Percentiles rank a stretch among this genome's conserved stretches.
These are phyloP conservation scores for Trichomalopsis sarcophagae DNA, from an alignment of 1,140 invertebrate species.

Conservation along the genomic window DNA sequence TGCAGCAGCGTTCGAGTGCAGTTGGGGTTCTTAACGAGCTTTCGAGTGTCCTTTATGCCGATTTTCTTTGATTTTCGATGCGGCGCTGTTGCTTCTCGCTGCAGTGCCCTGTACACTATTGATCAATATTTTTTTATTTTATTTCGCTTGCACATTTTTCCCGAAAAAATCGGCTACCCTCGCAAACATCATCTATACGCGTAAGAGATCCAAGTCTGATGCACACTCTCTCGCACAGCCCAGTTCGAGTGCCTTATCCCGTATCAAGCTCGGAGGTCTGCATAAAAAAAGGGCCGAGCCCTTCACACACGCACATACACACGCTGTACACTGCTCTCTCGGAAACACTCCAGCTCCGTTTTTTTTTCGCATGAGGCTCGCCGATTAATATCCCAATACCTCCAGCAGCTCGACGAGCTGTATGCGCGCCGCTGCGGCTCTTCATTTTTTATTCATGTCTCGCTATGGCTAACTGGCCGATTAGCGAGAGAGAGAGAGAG, in stretches of 20 bases:
- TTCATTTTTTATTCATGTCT: conserved; percentile 69
- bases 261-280: conserved; percentile 50
- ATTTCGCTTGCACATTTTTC: too few relatives aligned
- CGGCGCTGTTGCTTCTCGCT: too few relatives aligned
- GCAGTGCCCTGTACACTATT: too few relatives aligned
- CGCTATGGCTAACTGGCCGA: conserved; percentile 61
- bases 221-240: neutral
- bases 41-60: conserved; percentile 23
- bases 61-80: neutral
- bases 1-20: neutral
- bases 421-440: conserved; percentile 54
- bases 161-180: too few relatives aligned
- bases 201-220: neutral
- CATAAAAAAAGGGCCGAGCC: conserved; percentile 41
- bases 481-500: conserved; percentile 41
- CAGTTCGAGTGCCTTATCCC: conserved; percentile 57
- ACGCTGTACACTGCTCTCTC: conserved; percentile 52
- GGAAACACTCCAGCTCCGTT: conserved; percentile 63
- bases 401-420: conserved; percentile 47
- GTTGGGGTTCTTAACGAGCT: neutral
- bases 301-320: neutral
- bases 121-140: too few relatives aligned
- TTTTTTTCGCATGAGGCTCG: conserved; percentile 52
- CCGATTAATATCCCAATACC: conserved; percentile 72
- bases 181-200: too few relatives aligned